Base-by-base conservation (phyloP, 2,888 invertebrate genomes). In the Eristalinus aeneus region DNA sequence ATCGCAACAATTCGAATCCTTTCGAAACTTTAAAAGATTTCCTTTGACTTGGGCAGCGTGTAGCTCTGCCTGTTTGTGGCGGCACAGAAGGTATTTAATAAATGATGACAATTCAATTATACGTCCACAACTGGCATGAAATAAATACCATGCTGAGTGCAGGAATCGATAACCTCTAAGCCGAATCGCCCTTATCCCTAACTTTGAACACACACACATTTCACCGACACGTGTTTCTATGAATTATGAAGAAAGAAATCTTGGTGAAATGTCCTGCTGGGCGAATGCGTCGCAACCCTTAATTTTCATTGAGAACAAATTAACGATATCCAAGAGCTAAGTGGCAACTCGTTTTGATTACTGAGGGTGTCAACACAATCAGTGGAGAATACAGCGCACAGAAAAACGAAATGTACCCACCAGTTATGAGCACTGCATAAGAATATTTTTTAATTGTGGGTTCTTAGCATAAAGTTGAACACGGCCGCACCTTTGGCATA, bases 241-340 rank as follows among this genome's bases (percentile, higher is more conserved):
- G 46, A 69, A 73, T 75, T 75, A 60, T 65, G 60, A 71, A 75
- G 39, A 16, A 46, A n/a, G n/a, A 71, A 39, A 64, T 69, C 56
- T 58, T 80, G 63, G 54, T 64, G 64, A 75, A 16, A 74, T 63
- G 34, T 32, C 56, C 68, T 39, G 39, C 74, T 69, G 80, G 69
- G 63, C 58, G 56, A 75, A 60, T 81, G 64, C 56, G 81, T 64
- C 69, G 58, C 75, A 61, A 60, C 60, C 36, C 34, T 75, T 75
- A 54, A 65, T 71, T 71, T 75, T 81, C 75, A 75, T 81, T 75
- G 75, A 61, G 53, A 34, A 34, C 69, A 54, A 71, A 75, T 81
- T 71, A 71, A 65, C 75, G 46, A 16, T 74, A 64, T 23, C 20
- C 11, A 8, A 46, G 65, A 22, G 65, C 20, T 68, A 23, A n/a